Conservation (phyloP, 2,113 vertebrate species). For the Cryptotis parvus region DNA sequence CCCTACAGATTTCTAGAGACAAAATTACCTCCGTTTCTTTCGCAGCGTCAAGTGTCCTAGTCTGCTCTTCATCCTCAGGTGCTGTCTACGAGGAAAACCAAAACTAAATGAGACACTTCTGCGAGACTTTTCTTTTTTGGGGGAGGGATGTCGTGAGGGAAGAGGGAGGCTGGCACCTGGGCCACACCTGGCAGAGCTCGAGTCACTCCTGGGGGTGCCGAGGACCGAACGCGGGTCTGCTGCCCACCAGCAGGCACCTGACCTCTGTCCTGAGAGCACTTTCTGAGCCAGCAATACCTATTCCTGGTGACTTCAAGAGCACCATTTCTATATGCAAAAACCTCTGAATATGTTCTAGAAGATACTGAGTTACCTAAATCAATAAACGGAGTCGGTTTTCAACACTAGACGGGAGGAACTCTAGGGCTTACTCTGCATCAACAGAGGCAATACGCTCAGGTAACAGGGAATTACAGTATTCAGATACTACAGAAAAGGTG, state of each 20-base stretch:
- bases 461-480: background rate
- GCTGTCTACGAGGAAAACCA: slow-evolving; percentile 69
- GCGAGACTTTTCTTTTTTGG: slow-evolving; percentile 17
- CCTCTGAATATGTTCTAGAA: background rate
- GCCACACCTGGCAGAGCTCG: no score
- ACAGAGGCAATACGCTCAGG: background rate
- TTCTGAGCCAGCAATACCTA: background rate
- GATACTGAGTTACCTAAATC: background rate
- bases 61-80: slow-evolving; percentile 82
- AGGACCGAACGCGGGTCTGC: no score
- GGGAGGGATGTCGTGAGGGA: no score
- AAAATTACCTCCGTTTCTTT: slow-evolving; percentile 86
- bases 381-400: background rate
- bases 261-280: background rate
- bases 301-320: background rate
- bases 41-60: slow-evolving; percentile 68
- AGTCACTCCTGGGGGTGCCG: no score
- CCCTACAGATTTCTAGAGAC: background rate
- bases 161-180: no score
- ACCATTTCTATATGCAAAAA: background rate
- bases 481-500: background rate
- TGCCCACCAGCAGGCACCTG: no score
- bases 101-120: background rate
- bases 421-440: background rate
- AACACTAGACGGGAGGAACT: background rate